phyloP scores from a whole-genome alignment of 2,888 invertebrate genomes.

The Diploptera punctata region DNA sequence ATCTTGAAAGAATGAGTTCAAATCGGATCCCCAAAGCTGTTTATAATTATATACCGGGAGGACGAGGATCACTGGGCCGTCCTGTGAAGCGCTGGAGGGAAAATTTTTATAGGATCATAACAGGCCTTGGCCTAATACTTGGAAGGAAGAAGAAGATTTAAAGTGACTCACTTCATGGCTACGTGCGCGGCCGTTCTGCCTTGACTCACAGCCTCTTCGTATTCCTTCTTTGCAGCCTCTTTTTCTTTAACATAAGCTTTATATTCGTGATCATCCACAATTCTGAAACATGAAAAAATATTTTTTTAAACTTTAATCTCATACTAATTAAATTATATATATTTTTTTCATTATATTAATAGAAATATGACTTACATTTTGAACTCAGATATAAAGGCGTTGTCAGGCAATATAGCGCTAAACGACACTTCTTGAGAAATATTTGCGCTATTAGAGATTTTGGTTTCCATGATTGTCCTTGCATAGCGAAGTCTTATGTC shows the following conservation, averaged over 20 bases:
- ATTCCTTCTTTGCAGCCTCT: slow-evolving; percentile 34
- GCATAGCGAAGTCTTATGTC: neutral
- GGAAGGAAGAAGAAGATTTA: no score
- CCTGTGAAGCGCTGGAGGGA: no score
- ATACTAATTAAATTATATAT: no score
- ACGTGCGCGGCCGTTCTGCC: slow-evolving; percentile 34
- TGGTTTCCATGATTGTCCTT: neutral
- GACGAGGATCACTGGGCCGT: no score
- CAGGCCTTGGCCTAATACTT: no score
- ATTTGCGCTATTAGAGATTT: neutral
- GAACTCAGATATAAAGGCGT: neutral
- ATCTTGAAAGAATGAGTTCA: no score
- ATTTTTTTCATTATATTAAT: no score
- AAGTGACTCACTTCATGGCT: slow-evolving; percentile 33
- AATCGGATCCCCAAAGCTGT: no score
- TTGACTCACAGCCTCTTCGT: slow-evolving; percentile 22
- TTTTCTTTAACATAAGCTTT: slow-evolving; percentile 29
- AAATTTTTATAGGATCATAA: no score
- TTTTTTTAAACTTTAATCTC: no score
- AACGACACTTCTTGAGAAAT: neutral
- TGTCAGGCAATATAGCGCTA: neutral
- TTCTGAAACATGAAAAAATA: no score
- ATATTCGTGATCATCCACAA: slow-evolving; percentile 21
- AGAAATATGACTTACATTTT: neutral
- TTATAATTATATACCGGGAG: no score